These are phyloP conservation scores for Heliopora coerulea DNA, from an alignment of 92 coral and sea anemone genomes.

Conservation along the genomic window DNA sequence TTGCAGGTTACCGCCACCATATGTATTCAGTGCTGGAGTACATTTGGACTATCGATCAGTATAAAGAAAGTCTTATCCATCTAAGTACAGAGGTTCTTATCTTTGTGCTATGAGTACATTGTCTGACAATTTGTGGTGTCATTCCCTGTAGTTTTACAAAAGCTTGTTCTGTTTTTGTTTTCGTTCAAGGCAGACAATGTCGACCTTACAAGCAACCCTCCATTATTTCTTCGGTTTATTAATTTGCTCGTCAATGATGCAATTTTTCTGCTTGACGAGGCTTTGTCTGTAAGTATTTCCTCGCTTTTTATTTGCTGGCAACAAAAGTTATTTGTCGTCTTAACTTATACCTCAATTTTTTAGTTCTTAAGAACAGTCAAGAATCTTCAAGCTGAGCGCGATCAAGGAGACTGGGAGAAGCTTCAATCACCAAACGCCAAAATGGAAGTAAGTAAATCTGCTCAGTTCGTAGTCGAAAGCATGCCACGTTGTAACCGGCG, in stretches of 20 bases:
- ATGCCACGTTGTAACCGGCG: no score
- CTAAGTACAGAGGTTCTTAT: conserved; percentile 61
- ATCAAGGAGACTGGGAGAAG: conserved; percentile 75
- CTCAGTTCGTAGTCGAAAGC: no score
- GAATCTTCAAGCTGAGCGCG: conserved; percentile 69
- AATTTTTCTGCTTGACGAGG: conserved; percentile 85
- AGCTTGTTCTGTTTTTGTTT: background rate
- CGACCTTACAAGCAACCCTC: conserved; percentile 42
- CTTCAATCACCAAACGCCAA: conserved; percentile 26
- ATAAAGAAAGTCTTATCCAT: conserved; percentile 59
- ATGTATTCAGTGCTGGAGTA: conserved; percentile 89
- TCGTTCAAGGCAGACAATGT: conserved; percentile 49
- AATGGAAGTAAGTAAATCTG: conserved; percentile 12
- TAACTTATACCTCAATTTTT: background rate
- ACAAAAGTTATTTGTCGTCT: background rate
- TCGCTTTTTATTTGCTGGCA: background rate
- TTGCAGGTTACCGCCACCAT: conserved; percentile 90
- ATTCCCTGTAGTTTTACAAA: no score
- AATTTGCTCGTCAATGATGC: conserved; percentile 92
- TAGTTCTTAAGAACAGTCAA: conserved; percentile 76
- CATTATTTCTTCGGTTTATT: conserved; percentile 80
- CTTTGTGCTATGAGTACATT: background rate
- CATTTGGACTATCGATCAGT: conserved; percentile 77
- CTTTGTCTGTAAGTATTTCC: conserved; percentile 63
- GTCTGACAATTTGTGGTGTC: no score